Evolutionary conservation across 1,140 invertebrate species (phyloP).

Genomic region (Hylaeus volcanicus): DNA sequence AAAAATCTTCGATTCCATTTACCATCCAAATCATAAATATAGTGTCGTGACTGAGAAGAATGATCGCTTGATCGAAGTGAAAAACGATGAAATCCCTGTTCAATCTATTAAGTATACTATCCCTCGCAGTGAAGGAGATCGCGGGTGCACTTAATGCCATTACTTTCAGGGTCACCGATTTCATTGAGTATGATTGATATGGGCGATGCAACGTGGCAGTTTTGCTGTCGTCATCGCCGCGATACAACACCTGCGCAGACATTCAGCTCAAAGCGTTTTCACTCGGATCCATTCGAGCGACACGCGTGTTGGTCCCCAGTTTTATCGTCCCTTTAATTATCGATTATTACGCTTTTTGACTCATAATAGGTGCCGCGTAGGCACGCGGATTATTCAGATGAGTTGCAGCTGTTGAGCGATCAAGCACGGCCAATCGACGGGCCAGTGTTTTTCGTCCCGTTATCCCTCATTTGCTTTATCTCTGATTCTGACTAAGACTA

Average conservation of each 20-base stretch:
- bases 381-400: slow-evolving; percentile 53
- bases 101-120: slow-evolving; percentile 22
- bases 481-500: slow-evolving; percentile 77
- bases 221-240: slow-evolving; percentile 25
- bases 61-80: slow-evolving; percentile 8
- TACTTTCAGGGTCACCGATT: slow-evolving; percentile 31
- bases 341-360: slow-evolving; percentile 52
- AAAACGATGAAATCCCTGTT: neutral
- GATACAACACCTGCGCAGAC: neutral
- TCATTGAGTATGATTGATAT: slow-evolving; percentile 38
- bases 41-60: slow-evolving; percentile 2
- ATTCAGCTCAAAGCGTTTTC: neutral
- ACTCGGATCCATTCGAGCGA: neutral
- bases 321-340: slow-evolving; percentile 51
- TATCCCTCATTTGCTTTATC: slow-evolving; percentile 73
- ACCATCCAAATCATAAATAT: slow-evolving; percentile 53
- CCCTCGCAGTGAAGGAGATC: slow-evolving; percentile 2
- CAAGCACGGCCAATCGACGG: slow-evolving; percentile 30
- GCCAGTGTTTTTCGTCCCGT: slow-evolving; percentile 63
- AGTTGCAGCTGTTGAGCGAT: slow-evolving; percentile 54
- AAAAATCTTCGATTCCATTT: slow-evolving; percentile 54
- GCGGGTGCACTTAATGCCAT: slow-evolving; percentile 21
- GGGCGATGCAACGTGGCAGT: neutral
- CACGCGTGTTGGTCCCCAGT: neutral
- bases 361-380: slow-evolving; percentile 24